Evolutionary conservation across 2,797 vertebrate species (phyloP).

Genomic region (Microctenopoma stevenorrisi): DNA sequence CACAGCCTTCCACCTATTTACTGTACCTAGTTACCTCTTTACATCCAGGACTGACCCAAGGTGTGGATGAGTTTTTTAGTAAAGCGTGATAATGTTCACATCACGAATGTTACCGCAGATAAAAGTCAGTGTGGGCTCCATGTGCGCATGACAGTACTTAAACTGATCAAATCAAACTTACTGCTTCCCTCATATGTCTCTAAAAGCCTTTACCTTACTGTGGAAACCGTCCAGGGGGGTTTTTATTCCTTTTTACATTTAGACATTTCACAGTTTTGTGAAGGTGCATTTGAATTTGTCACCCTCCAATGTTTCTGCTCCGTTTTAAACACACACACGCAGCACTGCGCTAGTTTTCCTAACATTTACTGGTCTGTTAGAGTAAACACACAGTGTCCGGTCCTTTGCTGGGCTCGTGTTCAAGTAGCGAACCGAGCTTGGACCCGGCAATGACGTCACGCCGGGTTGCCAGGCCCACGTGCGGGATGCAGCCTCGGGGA

Average conservation of each 20-base stretch:
- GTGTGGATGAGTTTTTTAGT: neutral
- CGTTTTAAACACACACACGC: too few species aligned
- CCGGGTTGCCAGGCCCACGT: constrained; percentile 56
- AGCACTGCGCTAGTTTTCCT: neutral
- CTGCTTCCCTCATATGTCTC: too few species aligned
- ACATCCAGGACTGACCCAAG: neutral
- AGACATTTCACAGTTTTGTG: too few species aligned
- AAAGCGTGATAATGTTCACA: neutral
- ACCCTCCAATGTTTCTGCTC: neutral
- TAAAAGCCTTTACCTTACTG: too few species aligned
- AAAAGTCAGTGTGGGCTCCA: too few species aligned
- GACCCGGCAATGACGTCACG: constrained; percentile 64
- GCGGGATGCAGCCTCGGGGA: constrained; percentile 40
- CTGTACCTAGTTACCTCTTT: neutral
- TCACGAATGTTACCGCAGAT: too few species aligned
- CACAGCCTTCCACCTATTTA: too few species aligned
- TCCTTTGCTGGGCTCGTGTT: neutral
- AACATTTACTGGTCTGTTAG: neutral
- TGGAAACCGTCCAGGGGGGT: too few species aligned
- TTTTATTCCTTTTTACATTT: too few species aligned
- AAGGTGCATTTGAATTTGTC: too few species aligned
- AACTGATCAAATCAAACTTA: too few species aligned
- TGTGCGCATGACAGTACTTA: too few species aligned
- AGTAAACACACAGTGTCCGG: constrained; percentile 19
- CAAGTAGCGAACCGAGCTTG: constrained; percentile 18